Conservation (phyloP, 2,888 invertebrate genomes). For the Conomelus anceps region DNA sequence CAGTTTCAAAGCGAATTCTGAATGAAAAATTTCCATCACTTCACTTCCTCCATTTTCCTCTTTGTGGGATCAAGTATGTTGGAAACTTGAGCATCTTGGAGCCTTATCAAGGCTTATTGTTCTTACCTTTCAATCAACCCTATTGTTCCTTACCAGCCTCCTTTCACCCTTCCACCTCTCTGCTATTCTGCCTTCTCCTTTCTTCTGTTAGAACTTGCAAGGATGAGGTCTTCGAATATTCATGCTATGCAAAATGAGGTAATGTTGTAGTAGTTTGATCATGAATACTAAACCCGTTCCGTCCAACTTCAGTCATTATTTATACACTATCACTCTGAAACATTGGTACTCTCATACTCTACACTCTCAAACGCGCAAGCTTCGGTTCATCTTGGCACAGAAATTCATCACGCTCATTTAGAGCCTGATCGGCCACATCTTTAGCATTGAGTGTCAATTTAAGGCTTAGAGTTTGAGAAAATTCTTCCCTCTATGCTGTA, state of each 20-base stretch:
- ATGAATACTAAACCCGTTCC: conserved; percentile 4
- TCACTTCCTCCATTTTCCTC: background rate
- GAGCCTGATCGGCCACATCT: background rate
- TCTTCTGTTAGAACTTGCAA: conserved; percentile 1
- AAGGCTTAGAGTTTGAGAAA: background rate
- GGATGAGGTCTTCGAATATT: conserved; percentile 8
- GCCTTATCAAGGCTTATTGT: background rate
- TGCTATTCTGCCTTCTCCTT: background rate
- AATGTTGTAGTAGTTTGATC: conserved; percentile 12
- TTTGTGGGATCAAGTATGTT: background rate
- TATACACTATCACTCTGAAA: conserved; percentile 2
- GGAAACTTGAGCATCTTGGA: background rate
- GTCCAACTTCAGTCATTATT: conserved; percentile 4
- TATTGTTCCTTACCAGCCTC: background rate
- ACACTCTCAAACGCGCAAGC: background rate
- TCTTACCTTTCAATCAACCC: background rate
- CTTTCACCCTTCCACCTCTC: background rate
- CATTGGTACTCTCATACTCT: no score
- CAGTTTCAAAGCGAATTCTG: background rate
- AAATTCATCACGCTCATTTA: background rate
- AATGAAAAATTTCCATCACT: background rate
- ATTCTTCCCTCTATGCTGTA: background rate
- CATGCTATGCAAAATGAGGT: conserved; percentile 14
- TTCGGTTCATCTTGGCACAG: no score
- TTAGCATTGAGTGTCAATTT: background rate